Conservation (phyloP, 1,140 invertebrate genomes). For the Trachymyrmex cornetzi region DNA sequence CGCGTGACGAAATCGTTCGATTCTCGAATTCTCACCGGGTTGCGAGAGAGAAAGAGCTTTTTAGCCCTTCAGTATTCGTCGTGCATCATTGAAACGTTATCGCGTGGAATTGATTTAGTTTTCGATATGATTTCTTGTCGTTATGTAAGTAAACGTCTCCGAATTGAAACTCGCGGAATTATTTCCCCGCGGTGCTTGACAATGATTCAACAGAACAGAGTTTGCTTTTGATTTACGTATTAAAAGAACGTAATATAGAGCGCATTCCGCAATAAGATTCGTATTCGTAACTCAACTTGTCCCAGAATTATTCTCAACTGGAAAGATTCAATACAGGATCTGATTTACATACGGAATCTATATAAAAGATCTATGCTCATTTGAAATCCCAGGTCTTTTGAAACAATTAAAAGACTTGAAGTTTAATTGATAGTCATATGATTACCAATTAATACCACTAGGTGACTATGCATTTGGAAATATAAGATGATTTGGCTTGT, state of each 20-base stretch:
- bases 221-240: conserved; percentile 36
- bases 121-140: conserved; percentile 50
- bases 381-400: no score
- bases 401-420: not conserved
- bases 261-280: not conserved
- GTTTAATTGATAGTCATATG: not conserved
- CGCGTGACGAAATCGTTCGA: not conserved
- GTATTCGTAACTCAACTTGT: not conserved
- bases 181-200: conserved; percentile 45
- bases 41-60: conserved; percentile 9
- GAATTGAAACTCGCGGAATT: conserved; percentile 36
- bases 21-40: conserved; percentile 11
- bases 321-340: not conserved
- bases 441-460: no score
- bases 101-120: conserved; percentile 50
- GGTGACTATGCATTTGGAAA: not conserved
- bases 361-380: not conserved
- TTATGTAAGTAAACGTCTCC: conserved; percentile 41
- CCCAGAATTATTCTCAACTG: not conserved
- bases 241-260: conserved; percentile 5
- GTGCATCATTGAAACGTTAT: conserved; percentile 57
- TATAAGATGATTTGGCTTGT: not conserved
- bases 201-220: conserved; percentile 6
- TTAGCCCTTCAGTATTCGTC: conserved; percentile 27
- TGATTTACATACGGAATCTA: not conserved